Evolutionary conservation across 2,797 vertebrate species (phyloP).

Genomic region (Aldrovandia affinis): DNA sequence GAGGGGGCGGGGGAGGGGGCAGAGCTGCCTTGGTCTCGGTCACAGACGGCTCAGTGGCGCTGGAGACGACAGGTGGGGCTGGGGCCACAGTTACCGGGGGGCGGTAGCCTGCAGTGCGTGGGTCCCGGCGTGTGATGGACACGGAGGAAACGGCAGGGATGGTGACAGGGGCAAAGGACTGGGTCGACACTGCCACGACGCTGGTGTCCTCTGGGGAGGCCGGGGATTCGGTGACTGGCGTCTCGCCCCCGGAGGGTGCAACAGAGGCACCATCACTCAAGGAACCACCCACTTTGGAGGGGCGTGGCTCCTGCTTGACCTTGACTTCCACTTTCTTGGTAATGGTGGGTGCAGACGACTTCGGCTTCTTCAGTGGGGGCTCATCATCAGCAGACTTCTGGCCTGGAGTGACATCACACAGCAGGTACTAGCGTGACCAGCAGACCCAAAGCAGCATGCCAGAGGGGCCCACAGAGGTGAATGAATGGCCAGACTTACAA

Average conservation of each 20-base stretch:
- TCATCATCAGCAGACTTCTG: conserved; percentile 89
- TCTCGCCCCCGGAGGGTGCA: conserved; percentile 52
- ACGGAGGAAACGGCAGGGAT: conserved; percentile 76
- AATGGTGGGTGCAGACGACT: conserved; percentile 50
- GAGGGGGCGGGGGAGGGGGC: conserved; percentile 56
- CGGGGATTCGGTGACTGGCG: conserved; percentile 58
- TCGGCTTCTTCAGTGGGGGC: conserved; percentile 80
- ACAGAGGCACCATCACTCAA: conserved; percentile 48
- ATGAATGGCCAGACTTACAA: not conserved
- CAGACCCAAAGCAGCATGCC: not conserved
- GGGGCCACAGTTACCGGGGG: conserved; percentile 46
- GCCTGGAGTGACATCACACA: conserved; percentile 67
- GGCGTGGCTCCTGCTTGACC: conserved; percentile 70
- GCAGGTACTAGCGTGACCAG: not conserved
- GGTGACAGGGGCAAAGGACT: conserved; percentile 45
- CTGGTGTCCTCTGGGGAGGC: conserved; percentile 62
- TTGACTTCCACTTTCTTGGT: conserved; percentile 80
- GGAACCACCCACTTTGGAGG: conserved; percentile 49
- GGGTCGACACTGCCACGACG: conserved; percentile 50
- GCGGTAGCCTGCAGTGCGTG: conserved; percentile 81
- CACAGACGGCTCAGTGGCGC: conserved; percentile 49
- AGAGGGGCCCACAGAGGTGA: not conserved
- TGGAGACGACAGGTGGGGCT: conserved; percentile 53
- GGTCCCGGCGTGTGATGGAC: conserved; percentile 88
- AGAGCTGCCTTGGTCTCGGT: conserved; percentile 46